Conservation (phyloP, 2,113 vertebrate species). For the Gnathonemus echidnorhynchus region DNA sequence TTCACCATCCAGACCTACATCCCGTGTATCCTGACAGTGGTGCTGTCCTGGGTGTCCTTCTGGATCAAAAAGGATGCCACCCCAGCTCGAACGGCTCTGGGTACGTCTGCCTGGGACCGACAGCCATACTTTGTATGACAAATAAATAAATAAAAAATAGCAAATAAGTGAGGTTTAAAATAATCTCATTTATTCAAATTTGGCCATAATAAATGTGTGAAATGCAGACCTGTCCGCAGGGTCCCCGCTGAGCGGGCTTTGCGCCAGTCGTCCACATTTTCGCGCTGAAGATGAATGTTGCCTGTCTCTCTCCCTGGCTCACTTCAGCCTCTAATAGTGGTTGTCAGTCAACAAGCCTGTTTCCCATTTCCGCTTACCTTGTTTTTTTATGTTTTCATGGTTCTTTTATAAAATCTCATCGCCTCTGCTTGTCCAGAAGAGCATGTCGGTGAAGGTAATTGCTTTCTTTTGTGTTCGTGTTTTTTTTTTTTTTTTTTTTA, state of each 20-base stretch:
- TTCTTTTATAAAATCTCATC: slow-evolving; percentile 36
- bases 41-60: slow-evolving; percentile 95
- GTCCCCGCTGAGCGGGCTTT: neutral
- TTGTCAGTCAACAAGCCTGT: slow-evolving; percentile 20
- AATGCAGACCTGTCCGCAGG: neutral
- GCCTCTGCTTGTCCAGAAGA: slow-evolving; percentile 50
- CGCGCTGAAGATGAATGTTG: neutral
- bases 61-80: slow-evolving; percentile 98
- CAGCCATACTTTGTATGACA: neutral
- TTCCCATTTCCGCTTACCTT: slow-evolving; percentile 36
- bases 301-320: neutral
- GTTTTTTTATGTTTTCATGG: slow-evolving; percentile 35
- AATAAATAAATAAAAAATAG: neutral
- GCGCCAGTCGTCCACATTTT: neutral
- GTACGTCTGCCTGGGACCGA: slow-evolving; percentile 50
- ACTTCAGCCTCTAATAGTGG: neutral
- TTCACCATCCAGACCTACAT: slow-evolving; percentile 98
- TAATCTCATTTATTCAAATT: neutral
- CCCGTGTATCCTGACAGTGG: slow-evolving; percentile 92
- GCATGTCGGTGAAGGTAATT: slow-evolving; percentile 54
- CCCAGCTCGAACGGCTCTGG: slow-evolving; percentile 88
- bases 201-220: neutral
- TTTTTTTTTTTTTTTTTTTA: slow-evolving; percentile 20
- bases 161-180: neutral
- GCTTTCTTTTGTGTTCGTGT: slow-evolving; percentile 22